A percentile compares a stretch with the other conserved stretches of the same genome.
phyloP scores from a whole-genome alignment of 1,140 invertebrate genomes.

The Trichonephila inaurata region DNA sequence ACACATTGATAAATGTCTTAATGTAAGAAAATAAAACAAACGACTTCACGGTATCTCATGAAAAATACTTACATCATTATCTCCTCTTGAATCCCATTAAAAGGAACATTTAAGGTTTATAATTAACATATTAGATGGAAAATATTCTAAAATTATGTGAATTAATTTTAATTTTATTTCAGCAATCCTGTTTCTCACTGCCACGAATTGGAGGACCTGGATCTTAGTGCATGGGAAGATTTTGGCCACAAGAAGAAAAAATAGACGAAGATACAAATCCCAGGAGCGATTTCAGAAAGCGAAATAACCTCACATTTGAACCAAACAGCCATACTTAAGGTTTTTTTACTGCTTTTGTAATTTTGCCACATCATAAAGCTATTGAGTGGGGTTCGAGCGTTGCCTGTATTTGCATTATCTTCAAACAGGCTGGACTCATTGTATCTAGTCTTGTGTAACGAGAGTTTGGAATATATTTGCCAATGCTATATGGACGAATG shows the following conservation, averaged over 20 bases:
- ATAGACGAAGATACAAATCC: not conserved
- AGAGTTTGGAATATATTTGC: slow-evolving; percentile 19
- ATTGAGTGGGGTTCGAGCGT: not conserved
- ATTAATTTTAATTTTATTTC: not conserved
- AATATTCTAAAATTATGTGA: too few species aligned
- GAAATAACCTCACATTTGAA: not conserved
- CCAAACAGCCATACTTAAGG: slow-evolving; percentile 56
- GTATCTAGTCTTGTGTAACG: slow-evolving; percentile 67
- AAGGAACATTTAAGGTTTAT: too few species aligned
- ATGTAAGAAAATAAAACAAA: too few species aligned
- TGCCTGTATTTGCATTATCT: not conserved
- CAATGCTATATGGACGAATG: slow-evolving; percentile 7
- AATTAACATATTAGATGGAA: too few species aligned
- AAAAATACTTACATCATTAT: too few species aligned
- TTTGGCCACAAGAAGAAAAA: slow-evolving; percentile 64
- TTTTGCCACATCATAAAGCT: slow-evolving; percentile 20
- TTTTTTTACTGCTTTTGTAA: slow-evolving; percentile 4
- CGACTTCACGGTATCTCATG: too few species aligned
- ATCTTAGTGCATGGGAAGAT: slow-evolving; percentile 78
- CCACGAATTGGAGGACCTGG: slow-evolving; percentile 78
- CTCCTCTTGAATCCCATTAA: too few species aligned
- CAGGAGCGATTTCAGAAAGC: not conserved
- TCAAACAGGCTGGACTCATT: slow-evolving; percentile 47
- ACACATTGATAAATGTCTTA: too few species aligned
- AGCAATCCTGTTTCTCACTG: slow-evolving; percentile 77